Evolutionary conservation across 92 coral and sea anemone species (phyloP).

Genomic region (Epizoanthus scotinus): DNA sequence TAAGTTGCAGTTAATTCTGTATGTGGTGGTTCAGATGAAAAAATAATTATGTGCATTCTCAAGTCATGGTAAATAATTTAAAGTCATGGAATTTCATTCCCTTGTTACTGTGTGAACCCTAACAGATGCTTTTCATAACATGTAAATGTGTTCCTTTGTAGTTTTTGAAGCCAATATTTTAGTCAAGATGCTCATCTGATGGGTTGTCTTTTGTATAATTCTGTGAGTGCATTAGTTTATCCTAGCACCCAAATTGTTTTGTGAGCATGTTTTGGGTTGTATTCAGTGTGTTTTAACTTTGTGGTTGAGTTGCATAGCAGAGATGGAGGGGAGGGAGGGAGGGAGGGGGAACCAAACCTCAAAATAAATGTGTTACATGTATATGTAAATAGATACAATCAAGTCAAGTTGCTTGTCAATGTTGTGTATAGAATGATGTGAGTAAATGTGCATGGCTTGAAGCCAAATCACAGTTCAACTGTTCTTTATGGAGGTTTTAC

Average conservation of each 20-base stretch:
- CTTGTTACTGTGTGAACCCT: no score
- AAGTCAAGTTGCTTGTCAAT: neutral
- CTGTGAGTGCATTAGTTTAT: neutral
- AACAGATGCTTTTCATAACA: no score
- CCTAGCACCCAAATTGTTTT: neutral
- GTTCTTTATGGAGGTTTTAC: no score
- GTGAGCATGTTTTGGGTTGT: neutral
- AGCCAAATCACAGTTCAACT: no score
- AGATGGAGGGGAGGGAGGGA: neutral
- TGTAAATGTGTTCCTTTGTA: no score
- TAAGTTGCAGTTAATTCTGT: no score
- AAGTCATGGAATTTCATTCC: no score
- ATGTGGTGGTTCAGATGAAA: no score
- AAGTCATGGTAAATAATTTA: no score
- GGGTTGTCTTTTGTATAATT: neutral
- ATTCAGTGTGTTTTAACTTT: neutral
- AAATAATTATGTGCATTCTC: no score
- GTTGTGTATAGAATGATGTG: neutral
- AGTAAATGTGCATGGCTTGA: neutral
- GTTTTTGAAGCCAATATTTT: no score
- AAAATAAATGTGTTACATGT: conserved; percentile 2
- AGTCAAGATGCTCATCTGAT: no score
- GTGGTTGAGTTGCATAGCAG: neutral
- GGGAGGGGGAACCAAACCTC: neutral
- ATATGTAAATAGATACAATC: neutral